Base-by-base conservation (phyloP, 2,888 invertebrate species). In the Phoronis australis region DNA sequence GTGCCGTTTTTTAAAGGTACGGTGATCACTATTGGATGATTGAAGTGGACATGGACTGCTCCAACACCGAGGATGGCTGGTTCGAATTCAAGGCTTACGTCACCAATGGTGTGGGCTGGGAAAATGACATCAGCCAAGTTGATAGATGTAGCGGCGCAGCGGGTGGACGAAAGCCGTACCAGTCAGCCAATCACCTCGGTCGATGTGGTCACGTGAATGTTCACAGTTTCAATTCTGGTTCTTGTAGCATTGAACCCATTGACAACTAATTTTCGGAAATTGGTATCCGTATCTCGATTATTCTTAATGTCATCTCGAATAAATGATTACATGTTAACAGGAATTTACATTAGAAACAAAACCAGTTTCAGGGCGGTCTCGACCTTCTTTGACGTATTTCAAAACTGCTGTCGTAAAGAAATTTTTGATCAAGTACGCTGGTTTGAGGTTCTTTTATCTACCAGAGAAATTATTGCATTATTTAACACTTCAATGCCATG, bases 21-120 rank as follows among this genome's bases (percentile, higher is more conserved):
- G 75, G 73, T 2, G 60, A 66, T 9, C 66, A 67, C 44, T 76
- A 76, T 55, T 76, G 76, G 76, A 64, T 75, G 59, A 64, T 69
- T n/a, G 67, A 71, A 47, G 40, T 75, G 21, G 59, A 64, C 18
- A 71, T 76, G 68, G 72, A 76, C 55, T 76, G 76, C 54, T 54
- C 59, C 2, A 60, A 68, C 46, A 60, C 68, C 0, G 5, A 21
- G 4, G 60, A 69, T 41, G 75, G 75, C 35, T 77, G 75, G 73
- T 76, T 76, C 50, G 77, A 78, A 49, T 44, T 76, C 9, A 77
- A 76, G 55, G 55, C 43, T 2, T 31, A 31, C 31, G 9, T 31
- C 31, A 12, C 31, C 15, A 15, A 31, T 31, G 38, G 22, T 20
- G 68, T 59, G 55, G 55, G 61, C 41, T 51, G 54, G 15, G 47